phyloP scores from a whole-genome alignment of 2,113 vertebrate species.

The Gopherus flavomarginatus region DNA sequence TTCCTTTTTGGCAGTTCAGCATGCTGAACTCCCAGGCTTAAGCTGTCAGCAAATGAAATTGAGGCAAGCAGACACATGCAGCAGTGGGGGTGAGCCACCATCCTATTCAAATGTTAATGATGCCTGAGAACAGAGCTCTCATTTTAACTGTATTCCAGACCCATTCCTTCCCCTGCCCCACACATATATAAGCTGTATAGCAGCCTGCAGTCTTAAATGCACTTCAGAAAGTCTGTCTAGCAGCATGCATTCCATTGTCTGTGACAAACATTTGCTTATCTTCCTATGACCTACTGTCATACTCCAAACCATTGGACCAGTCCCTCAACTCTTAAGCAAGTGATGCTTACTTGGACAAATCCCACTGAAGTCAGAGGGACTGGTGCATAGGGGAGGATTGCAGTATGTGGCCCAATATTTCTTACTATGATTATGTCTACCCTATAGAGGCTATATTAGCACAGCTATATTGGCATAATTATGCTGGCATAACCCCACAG shows the following conservation, averaged over 20 bases:
- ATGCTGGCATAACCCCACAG: not conserved
- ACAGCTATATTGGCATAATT: not conserved
- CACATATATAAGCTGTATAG: not conserved
- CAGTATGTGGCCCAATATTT: not conserved
- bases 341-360: not conserved
- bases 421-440: not conserved
- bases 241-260: rapidly evolving
- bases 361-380: not conserved
- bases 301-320: not conserved
- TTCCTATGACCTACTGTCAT: not conserved
- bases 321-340: not conserved
- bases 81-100: not conserved
- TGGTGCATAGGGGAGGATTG: not conserved
- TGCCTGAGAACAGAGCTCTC: not conserved
- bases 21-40: constrained; percentile 18
- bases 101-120: constrained; percentile 29
- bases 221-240: not conserved
- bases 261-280: not conserved
- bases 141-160: not conserved
- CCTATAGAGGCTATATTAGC: no score
- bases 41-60: constrained; percentile 29
- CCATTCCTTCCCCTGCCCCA: not conserved
- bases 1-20: constrained; percentile 4
- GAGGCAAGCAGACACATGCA: constrained; percentile 3
- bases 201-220: not conserved